A percentile compares a stretch with the other conserved stretches of the same genome.
Conservation (phyloP, 2,888 invertebrate genomes). For the Erpobdella octoculata region DNA sequence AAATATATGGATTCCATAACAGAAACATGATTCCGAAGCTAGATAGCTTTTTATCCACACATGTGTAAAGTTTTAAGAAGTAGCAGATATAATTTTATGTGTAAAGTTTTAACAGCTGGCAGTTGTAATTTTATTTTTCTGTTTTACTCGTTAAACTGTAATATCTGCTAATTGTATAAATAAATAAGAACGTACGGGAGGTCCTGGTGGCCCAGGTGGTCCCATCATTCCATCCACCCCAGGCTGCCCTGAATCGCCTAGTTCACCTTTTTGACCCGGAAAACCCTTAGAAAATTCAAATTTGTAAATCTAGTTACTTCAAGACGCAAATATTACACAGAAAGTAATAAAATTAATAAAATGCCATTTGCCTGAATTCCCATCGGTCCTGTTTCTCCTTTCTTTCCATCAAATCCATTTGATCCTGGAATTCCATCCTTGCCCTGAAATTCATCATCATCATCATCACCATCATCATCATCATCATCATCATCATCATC, state of each 20-base stretch:
- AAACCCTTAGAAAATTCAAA: constrained; percentile 26
- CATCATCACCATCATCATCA: constrained; percentile 4
- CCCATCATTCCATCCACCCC: constrained; percentile 24
- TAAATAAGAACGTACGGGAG: not conserved
- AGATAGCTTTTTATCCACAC: too few relatives aligned
- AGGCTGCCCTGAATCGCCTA: constrained; percentile 24
- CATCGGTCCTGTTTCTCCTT: constrained; percentile 22
- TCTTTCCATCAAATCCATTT: constrained; percentile 28
- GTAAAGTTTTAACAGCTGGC: too few relatives aligned
- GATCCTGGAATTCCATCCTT: constrained; percentile 22
- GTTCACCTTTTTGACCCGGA: constrained; percentile 29
- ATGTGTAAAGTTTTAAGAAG: too few relatives aligned
- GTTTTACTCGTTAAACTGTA: too few relatives aligned
- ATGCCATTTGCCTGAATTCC: constrained; percentile 23
- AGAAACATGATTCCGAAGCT: too few relatives aligned
- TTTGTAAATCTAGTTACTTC: too few relatives aligned
- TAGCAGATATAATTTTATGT: too few relatives aligned
- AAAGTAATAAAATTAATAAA: not conserved
- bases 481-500: constrained; percentile 19
- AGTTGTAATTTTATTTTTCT: too few relatives aligned
- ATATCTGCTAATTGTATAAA: too few relatives aligned
- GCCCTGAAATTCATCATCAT: constrained; percentile 22
- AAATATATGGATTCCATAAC: too few relatives aligned
- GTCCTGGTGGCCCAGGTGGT: constrained; percentile 20
- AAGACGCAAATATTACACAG: too few relatives aligned